Base-by-base conservation (phyloP, 2,888 invertebrate species). In the Neocrepidodera transversa region DNA sequence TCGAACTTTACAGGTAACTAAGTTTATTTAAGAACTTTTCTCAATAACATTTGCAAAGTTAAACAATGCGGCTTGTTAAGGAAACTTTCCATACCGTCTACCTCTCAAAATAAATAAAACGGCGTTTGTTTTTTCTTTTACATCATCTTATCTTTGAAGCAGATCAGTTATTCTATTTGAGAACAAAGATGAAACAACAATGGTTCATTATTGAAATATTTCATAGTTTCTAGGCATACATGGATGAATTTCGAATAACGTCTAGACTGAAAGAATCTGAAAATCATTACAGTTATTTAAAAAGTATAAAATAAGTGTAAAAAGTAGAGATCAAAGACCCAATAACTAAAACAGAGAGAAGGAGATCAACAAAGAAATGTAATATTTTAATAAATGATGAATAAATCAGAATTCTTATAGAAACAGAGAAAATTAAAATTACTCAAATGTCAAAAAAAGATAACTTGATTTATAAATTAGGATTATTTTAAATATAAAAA, bases 41-140 rank as follows among this genome's bases (percentile, higher is more conserved):
- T 38, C 59, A 59, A 59, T 59, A 59, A 59, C 53, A 53, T 53
- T 59, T 36, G 43, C 55, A 40, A 58, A 62, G 58, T 54, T 58
- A 58, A 62, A 62, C 58, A 62, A 58, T 58, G 62, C 47, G 40
- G 62, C 58, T 62, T 62, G 62, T 62, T 62, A 62, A 49, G 55
- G 43, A 52, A 62, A 62, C 48, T 62, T 62, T 49, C 35, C 54
- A 45, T 54, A 45, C 54, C 45, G 36, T 54, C 45, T 36, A 35
- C 45, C 45, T 45, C 16, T 14, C 17, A 54, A 45, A 30, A 54
- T 47, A 45, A 54, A 54, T 45, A 54, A 54, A 45, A 42, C 30
- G 28, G n/a, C 17, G 14, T 43, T 43, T 43, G 52, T 26, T 45
- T 45, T 45, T 45, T 26, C 45, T 45, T 13, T 45, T 42, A 20